A percentile compares a stretch with the other conserved stretches of the same genome.
Evolutionary conservation across 2,797 vertebrate genomes (phyloP).

Genomic region (Protonibea diacanthus): DNA sequence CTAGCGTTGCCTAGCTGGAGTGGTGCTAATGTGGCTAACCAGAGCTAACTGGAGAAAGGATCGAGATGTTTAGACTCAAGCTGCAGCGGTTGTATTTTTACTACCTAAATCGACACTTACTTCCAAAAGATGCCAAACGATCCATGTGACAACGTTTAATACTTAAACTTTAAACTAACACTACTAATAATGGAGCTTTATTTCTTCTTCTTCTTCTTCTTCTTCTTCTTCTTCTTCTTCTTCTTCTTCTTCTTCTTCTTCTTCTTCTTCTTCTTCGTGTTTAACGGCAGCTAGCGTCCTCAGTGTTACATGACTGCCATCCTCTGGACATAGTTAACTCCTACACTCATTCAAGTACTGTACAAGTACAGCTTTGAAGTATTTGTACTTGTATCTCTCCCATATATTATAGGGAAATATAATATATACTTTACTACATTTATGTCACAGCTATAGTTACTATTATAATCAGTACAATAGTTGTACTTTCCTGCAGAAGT

Average conservation of each 20-base stretch:
- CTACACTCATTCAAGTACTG: neutral
- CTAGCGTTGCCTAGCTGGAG: conserved; percentile 48
- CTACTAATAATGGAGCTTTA: conserved; percentile 4
- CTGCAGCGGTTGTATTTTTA: too few species aligned
- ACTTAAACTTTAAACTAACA: conserved; percentile 1
- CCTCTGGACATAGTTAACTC: neutral
- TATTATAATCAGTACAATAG: too few species aligned
- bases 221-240: neutral
- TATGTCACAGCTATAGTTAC: too few species aligned
- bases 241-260: neutral
- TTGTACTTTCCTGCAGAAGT: too few species aligned
- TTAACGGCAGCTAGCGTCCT: neutral
- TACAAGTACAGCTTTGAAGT: neutral
- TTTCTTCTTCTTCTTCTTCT: neutral
- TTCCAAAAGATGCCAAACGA: conserved; percentile 83
- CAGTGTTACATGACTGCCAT: neutral
- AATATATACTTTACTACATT: too few species aligned
- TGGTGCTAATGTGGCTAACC: neutral
- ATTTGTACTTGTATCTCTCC: neutral
- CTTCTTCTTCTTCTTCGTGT: neutral
- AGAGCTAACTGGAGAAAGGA: rapidly evolving
- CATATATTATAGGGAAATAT: neutral
- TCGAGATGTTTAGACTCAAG: rapidly evolving
- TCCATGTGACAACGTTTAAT: conserved; percentile 76
- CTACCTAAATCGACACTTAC: conserved; percentile 67